phyloP scores from a whole-genome alignment of 2,797 vertebrate genomes.

The Thaleichthys pacificus region DNA sequence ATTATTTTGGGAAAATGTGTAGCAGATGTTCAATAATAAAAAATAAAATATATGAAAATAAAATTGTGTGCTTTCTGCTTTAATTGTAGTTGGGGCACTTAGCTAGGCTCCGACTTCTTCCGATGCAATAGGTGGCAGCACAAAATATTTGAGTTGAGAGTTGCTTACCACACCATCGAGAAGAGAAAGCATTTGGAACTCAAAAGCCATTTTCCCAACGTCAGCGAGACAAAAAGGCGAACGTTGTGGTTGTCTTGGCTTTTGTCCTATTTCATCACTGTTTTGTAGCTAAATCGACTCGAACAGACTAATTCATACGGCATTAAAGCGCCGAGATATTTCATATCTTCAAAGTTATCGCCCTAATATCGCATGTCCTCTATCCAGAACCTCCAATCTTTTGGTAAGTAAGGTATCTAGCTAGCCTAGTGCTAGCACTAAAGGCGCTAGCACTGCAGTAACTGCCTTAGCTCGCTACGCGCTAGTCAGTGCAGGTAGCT shows the following conservation, averaged over 20 bases:
- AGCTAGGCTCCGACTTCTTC: neutral
- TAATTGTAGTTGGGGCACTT: neutral
- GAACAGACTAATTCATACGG: slow-evolving; percentile 16
- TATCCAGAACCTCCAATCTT: slow-evolving; percentile 84
- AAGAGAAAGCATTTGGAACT: neutral
- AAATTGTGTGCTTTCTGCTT: no score
- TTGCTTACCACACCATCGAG: neutral
- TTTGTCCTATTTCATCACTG: neutral
- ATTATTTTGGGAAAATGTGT: neutral
- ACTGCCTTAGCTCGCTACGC: neutral
- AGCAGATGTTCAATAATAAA: neutral
- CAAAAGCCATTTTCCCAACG: slow-evolving; percentile 4
- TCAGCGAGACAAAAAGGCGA: neutral
- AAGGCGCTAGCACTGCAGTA: neutral
- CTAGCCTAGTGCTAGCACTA: neutral
- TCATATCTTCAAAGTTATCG: slow-evolving; percentile 68
- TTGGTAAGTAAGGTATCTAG: slow-evolving; percentile 66
- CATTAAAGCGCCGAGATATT: slow-evolving; percentile 60
- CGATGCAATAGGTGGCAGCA: neutral
- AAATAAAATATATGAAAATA: no score
- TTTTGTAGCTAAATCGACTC: neutral
- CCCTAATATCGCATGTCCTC: slow-evolving; percentile 83
- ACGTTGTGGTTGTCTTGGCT: neutral
- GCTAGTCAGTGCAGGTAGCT: neutral
- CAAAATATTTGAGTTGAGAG: neutral